These are phyloP conservation scores for Epinotia demarniana DNA, from an alignment of 2,888 invertebrate species.

Conservation along the genomic window DNA sequence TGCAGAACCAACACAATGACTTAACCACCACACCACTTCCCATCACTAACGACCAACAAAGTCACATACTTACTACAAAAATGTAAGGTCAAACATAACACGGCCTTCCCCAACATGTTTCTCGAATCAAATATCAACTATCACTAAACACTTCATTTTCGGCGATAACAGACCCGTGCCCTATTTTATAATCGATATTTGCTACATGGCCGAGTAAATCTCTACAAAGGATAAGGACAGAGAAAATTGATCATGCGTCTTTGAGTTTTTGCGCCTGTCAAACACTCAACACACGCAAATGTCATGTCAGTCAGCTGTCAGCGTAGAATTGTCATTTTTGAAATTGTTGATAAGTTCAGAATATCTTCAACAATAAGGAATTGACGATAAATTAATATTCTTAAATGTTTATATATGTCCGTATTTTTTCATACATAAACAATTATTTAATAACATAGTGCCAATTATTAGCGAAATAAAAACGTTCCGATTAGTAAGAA, in stretches of 20 bases:
- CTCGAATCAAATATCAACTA: conserved; percentile 56
- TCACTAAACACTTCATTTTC: conserved; percentile 66
- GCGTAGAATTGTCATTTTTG: conserved; percentile 15
- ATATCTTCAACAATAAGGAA: neutral
- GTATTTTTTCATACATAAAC: too few species aligned
- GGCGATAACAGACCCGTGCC: conserved; percentile 62
- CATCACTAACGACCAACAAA: conserved; percentile 53
- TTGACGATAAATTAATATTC: too few species aligned
- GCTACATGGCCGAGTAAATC: conserved; percentile 66
- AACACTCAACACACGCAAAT: conserved; percentile 36
- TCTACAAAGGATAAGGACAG: conserved; percentile 65
- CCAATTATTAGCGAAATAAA: too few species aligned
- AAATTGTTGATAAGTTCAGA: conserved; percentile 23
- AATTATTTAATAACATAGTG: too few species aligned
- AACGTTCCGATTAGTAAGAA: too few species aligned
- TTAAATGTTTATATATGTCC: too few species aligned
- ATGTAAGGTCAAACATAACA: conserved; percentile 71
- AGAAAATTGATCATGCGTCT: conserved; percentile 77
- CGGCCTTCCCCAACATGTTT: conserved; percentile 68
- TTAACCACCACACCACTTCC: conserved; percentile 48
- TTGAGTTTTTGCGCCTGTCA: conserved; percentile 56
- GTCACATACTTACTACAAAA: conserved; percentile 67
- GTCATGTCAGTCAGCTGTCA: conserved; percentile 43
- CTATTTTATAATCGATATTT: conserved; percentile 79
- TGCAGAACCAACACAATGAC: conserved; percentile 48